Conservation (phyloP, 2,113 vertebrate species). For the Nettapus auritus region DNA sequence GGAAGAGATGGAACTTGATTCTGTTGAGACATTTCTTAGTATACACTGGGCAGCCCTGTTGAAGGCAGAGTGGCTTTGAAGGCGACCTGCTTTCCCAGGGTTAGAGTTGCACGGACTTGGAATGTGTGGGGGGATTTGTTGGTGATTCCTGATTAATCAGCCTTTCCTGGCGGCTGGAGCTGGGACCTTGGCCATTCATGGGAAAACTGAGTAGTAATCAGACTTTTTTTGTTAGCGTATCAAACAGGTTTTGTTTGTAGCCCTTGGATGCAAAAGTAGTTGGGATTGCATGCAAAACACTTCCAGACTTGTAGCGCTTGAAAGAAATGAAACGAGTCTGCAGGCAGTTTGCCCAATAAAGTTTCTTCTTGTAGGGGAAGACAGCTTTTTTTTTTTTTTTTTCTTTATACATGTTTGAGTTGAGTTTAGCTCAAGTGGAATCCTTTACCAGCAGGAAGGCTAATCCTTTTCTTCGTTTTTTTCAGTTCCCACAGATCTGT, state of each 20-base stretch:
- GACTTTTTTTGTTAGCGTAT: neutral
- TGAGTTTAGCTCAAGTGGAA: neutral
- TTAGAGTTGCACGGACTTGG: neutral
- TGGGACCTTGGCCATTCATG: neutral
- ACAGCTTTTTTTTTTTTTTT: neutral
- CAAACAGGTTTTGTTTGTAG: rapidly evolving
- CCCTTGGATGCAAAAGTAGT: neutral
- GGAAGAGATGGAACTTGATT: neutral
- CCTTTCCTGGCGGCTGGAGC: neutral
- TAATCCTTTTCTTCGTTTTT: neutral
- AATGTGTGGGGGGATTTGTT: neutral
- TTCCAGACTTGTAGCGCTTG: neutral
- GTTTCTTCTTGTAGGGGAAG: neutral
- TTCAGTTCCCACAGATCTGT: neutral
- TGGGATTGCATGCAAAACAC: neutral
- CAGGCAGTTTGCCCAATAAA: neutral
- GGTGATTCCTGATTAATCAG: neutral
- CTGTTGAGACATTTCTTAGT: neutral
- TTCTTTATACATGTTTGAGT: neutral
- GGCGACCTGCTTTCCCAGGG: neutral
- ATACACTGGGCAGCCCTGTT: neutral
- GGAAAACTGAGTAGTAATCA: neutral
- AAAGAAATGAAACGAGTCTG: neutral
- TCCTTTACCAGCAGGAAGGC: neutral
- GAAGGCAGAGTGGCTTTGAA: neutral